A percentile compares a stretch with the other conserved stretches of the same genome.
phyloP scores from a whole-genome alignment of 2,797 vertebrate genomes.

The Distichodus sexfasciatus region DNA sequence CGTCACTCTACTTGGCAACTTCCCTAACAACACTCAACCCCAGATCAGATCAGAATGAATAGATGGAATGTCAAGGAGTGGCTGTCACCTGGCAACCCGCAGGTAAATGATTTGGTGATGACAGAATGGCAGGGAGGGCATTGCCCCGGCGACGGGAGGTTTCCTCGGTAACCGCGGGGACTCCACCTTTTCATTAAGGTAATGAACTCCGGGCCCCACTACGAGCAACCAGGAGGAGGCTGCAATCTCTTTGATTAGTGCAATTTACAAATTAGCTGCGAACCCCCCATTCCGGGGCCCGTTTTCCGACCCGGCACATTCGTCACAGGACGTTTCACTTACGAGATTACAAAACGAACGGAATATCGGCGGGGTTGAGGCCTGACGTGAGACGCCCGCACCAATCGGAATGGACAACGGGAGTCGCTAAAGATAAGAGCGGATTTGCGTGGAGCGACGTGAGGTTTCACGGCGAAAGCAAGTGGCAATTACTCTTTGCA shows the following conservation, averaged over 20 bases:
- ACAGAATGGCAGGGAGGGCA: too few relatives aligned
- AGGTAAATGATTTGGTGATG: constrained; percentile 44
- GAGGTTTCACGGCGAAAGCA: background rate
- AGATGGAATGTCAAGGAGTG: too few relatives aligned
- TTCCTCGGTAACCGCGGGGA: constrained; percentile 27
- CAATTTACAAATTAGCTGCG: constrained; percentile 68
- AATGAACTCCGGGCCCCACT: constrained; percentile 51
- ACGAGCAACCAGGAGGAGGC: constrained; percentile 33
- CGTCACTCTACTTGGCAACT: too few relatives aligned
- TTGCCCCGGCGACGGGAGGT: too few relatives aligned
- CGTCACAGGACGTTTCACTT: constrained; percentile 61
- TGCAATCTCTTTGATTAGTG: constrained; percentile 67
- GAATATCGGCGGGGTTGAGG: constrained; percentile 45
- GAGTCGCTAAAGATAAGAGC: constrained; percentile 12
- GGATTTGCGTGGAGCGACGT: constrained; percentile 28
- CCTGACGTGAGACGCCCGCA: constrained; percentile 11
- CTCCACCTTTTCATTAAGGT: constrained; percentile 53
- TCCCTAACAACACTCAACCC: too few relatives aligned
- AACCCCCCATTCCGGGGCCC: constrained; percentile 19
- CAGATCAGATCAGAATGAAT: too few relatives aligned
- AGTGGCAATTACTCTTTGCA: constrained; percentile 7
- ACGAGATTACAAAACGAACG: constrained; percentile 56
- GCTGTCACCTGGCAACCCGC: too few relatives aligned
- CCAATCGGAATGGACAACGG: constrained; percentile 8
- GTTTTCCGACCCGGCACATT: constrained; percentile 51